Evolutionary conservation across 2,113 vertebrate genomes (phyloP).

Genomic region (Indri indri): DNA sequence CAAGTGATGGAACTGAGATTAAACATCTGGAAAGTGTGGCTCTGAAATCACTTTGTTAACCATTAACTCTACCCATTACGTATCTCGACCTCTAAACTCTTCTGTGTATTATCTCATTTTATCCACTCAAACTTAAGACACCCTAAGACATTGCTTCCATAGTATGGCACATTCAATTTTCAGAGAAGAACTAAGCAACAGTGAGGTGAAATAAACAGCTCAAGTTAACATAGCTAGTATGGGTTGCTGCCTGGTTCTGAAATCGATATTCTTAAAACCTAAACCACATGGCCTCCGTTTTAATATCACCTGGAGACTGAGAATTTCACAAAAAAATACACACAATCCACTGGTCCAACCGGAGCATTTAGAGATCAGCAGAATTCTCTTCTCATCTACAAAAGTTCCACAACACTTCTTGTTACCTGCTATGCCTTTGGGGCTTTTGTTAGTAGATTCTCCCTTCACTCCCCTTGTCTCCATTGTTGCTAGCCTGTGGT

Average conservation of each 20-base stretch:
- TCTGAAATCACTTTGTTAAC: not conserved
- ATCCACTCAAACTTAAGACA: not conserved
- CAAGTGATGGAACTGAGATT: not conserved
- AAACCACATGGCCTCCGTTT: not conserved
- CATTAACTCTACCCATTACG: not conserved
- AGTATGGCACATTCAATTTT: not conserved
- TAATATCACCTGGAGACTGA: not conserved
- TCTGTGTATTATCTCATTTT: not conserved
- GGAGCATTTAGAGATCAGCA: not conserved
- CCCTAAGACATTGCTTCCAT: not conserved
- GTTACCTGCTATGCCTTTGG: not conserved
- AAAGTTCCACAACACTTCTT: no score
- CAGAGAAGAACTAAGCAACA: not conserved
- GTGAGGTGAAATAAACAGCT: not conserved
- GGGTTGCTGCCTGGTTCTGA: not conserved
- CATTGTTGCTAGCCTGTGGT: accelerated
- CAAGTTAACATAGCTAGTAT: not conserved
- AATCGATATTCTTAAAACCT: not conserved
- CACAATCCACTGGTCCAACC: not conserved
- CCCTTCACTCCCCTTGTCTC: not conserved
- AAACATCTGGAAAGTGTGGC: not conserved
- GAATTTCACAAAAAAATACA: not conserved
- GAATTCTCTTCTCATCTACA: not conserved
- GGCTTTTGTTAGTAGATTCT: not conserved
- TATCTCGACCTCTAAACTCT: not conserved